A percentile compares a stretch with the other conserved stretches of the same genome.
phyloP scores from a whole-genome alignment of 2,888 invertebrate species.

The Eupithecia subfuscata region DNA sequence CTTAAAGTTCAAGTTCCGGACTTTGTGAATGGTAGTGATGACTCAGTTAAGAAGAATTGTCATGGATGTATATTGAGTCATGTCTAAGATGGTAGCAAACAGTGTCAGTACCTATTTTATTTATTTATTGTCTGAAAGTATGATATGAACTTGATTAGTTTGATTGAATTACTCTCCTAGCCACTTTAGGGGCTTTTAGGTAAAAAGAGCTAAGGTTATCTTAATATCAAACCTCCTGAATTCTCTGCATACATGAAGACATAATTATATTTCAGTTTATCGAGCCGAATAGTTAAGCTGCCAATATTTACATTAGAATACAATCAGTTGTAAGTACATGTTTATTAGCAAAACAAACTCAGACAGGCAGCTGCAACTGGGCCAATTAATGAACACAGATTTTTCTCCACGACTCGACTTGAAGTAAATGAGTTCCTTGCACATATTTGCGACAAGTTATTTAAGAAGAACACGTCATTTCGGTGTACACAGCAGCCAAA shows the following conservation, averaged over 20 bases:
- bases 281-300: not conserved
- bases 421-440: conserved; percentile 12
- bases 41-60: conserved; percentile 50
- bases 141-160: not conserved
- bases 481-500: conserved; percentile 61
- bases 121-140: conserved; percentile 1
- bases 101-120: not conserved
- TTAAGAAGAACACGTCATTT: conserved; percentile 74
- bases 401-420: conserved; percentile 17
- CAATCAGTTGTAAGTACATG: conserved; percentile 1
- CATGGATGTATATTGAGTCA: conserved; percentile 40
- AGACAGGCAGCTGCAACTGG: conserved; percentile 11
- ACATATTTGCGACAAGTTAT: conserved; percentile 55
- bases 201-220: not conserved
- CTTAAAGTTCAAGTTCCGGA: conserved; percentile 21
- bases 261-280: not conserved
- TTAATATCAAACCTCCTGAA: not conserved
- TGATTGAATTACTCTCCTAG: not conserved
- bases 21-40: conserved; percentile 29
- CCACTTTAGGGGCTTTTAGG: not conserved
- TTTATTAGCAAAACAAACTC: conserved; percentile 15
- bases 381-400: conserved; percentile 1
- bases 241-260: not conserved
- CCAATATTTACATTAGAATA: conserved; percentile 18
- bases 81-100: conserved; percentile 26